Percentiles rank a stretch among this genome's conserved stretches.
These are phyloP conservation scores for Decapterus maruadsi DNA, from an alignment of 2,797 vertebrate species.

Conservation along the genomic window DNA sequence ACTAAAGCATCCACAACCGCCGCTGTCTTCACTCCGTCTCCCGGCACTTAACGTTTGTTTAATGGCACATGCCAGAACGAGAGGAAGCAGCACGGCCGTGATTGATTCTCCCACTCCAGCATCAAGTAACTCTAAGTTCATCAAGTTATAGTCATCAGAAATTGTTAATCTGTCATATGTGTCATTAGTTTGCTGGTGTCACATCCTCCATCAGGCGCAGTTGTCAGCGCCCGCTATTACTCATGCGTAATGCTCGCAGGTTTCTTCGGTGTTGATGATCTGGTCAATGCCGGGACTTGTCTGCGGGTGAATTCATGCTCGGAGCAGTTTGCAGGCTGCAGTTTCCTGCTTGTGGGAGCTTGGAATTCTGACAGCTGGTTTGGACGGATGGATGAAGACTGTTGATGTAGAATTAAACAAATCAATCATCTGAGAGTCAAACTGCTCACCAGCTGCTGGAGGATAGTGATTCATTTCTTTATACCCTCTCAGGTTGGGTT, in stretches of 20 bases:
- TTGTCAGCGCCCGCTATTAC: conserved; percentile 41
- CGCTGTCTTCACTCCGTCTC: conserved; percentile 22
- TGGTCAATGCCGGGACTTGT: conserved; percentile 57
- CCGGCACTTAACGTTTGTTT: conserved; percentile 30
- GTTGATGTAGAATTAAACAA: conserved; percentile 54
- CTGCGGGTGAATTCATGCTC: conserved; percentile 25
- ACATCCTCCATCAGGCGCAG: conserved; percentile 28
- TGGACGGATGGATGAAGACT: conserved; percentile 34
- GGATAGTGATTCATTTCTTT: not conserved
- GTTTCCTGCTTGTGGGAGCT: conserved; percentile 44
- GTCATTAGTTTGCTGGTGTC: conserved; percentile 36
- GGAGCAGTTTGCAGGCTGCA: conserved; percentile 24
- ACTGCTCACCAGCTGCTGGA: conserved; percentile 22
- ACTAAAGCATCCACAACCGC: not conserved
- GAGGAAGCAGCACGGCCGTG: conserved; percentile 12
- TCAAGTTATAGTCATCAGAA: conserved; percentile 12
- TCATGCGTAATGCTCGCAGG: conserved; percentile 23
- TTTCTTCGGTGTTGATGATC: conserved; percentile 24
- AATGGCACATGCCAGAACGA: conserved; percentile 20
- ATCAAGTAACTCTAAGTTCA: conserved; percentile 28
- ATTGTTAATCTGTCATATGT: conserved; percentile 38
- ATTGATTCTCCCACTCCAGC: conserved; percentile 32
- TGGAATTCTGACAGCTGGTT: conserved; percentile 53
- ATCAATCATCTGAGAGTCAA: conserved; percentile 40
- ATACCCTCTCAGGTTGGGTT: not conserved